Conservation (phyloP, 2,888 invertebrate genomes). For the Drosophila hamatofila region DNA sequence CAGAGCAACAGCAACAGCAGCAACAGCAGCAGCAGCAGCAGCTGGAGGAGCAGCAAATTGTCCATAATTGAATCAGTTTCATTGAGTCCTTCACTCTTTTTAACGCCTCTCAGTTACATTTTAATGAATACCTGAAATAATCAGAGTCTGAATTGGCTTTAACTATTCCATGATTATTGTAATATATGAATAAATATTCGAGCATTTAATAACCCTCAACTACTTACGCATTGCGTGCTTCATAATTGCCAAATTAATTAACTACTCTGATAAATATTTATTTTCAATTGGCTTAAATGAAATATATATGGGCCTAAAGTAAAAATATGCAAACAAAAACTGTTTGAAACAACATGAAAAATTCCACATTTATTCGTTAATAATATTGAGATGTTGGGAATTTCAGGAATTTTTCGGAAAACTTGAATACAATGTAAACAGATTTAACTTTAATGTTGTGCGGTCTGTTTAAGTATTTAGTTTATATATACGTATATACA, state of each 20-base stretch:
- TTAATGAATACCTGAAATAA: background rate
- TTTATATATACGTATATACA: background rate
- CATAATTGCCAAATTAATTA: constrained; percentile 1
- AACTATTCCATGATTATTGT: background rate
- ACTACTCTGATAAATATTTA: background rate
- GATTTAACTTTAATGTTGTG: constrained; percentile 19
- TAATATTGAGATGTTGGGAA: too few relatives aligned
- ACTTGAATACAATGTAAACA: constrained; percentile 16
- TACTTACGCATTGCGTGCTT: background rate
- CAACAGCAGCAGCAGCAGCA: background rate
- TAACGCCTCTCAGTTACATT: background rate
- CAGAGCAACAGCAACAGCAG: too few relatives aligned
- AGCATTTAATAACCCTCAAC: background rate
- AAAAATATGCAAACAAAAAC: background rate
- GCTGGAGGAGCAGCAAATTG: background rate
- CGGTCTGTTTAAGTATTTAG: background rate
- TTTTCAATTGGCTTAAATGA: background rate
- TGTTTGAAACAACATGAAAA: background rate
- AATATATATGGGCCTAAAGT: background rate
- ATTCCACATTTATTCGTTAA: background rate
- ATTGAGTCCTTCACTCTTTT: constrained; percentile 22
- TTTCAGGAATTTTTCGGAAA: background rate
- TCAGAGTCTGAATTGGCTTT: too few relatives aligned
- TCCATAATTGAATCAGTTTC: constrained; percentile 41
- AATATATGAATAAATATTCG: background rate